Evolutionary conservation across 2,113 vertebrate genomes (phyloP).

Genomic region (Canis aureus): DNA sequence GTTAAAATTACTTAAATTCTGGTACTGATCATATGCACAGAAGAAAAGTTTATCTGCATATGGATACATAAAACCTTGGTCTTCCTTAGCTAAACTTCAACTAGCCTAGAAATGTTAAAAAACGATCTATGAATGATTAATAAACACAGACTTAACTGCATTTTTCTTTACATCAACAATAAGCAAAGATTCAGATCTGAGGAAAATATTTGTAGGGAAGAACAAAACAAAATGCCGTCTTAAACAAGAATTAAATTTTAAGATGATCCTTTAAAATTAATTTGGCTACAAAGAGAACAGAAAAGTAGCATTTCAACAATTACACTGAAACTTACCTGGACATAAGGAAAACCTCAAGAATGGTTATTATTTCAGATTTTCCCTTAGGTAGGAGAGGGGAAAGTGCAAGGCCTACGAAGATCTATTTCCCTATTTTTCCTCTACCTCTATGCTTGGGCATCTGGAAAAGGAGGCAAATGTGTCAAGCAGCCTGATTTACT

Average conservation of each 20-base stretch:
- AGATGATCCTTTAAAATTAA: neutral
- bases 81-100: neutral
- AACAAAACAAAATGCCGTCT: neutral
- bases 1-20: constrained; percentile 31
- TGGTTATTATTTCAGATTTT: neutral
- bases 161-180: constrained; percentile 31
- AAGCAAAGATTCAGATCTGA: neutral
- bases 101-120: neutral
- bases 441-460: neutral
- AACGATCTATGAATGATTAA: neutral
- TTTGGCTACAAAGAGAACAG: neutral
- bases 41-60: neutral
- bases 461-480: constrained; percentile 25
- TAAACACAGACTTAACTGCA: neutral
- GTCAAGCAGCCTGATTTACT: neutral
- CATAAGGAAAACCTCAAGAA: neutral
- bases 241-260: constrained; percentile 24
- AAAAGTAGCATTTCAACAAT: neutral
- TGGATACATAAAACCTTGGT: neutral
- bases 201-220: neutral
- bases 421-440: neutral
- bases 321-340: neutral
- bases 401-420: neutral
- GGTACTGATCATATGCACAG: neutral
- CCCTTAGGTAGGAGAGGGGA: neutral